Percentiles rank a stretch among this genome's conserved stretches.
Conservation (phyloP, 2,888 invertebrate species). For the Sisyra terminalis region DNA sequence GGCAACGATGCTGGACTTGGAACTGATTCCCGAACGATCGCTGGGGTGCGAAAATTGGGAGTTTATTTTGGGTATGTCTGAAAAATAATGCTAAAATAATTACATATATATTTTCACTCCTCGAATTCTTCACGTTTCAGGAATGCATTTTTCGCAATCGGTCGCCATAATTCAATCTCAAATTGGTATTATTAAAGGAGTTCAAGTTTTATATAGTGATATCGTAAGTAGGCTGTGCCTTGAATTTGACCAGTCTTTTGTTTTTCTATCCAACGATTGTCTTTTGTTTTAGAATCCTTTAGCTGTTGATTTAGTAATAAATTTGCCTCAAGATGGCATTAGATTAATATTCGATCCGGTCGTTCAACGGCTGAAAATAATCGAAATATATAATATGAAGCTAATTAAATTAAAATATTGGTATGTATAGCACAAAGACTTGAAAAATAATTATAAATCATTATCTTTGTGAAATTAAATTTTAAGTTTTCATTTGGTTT, state of each 20-base stretch:
- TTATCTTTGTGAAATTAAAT: no score
- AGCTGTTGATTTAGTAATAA: slow-evolving; percentile 88
- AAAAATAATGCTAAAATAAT: background rate
- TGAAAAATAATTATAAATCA: no score
- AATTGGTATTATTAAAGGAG: slow-evolving; percentile 86
- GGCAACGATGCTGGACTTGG: slow-evolving; percentile 79
- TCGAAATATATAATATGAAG: slow-evolving; percentile 96
- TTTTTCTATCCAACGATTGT: background rate
- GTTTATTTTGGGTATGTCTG: slow-evolving; percentile 76
- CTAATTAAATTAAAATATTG: slow-evolving; percentile 93
- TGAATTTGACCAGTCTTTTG: background rate
- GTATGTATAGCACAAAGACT: no score
- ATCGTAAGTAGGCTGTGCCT: slow-evolving; percentile 44
- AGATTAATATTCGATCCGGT: slow-evolving; percentile 93
- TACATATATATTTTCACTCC: slow-evolving; percentile 6
- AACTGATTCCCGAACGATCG: slow-evolving; percentile 89
- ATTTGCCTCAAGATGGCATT: slow-evolving; percentile 91
- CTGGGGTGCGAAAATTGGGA: slow-evolving; percentile 97
- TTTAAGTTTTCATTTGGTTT: no score
- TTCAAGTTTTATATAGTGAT: slow-evolving; percentile 93
- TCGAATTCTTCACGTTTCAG: slow-evolving; percentile 35
- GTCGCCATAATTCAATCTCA: slow-evolving; percentile 93
- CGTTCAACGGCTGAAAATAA: slow-evolving; percentile 86
- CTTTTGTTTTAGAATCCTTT: slow-evolving; percentile 68
- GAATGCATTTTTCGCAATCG: slow-evolving; percentile 97